Conservation (phyloP, 2,797 vertebrate genomes). For the Phrynocephalus guinanensis region DNA sequence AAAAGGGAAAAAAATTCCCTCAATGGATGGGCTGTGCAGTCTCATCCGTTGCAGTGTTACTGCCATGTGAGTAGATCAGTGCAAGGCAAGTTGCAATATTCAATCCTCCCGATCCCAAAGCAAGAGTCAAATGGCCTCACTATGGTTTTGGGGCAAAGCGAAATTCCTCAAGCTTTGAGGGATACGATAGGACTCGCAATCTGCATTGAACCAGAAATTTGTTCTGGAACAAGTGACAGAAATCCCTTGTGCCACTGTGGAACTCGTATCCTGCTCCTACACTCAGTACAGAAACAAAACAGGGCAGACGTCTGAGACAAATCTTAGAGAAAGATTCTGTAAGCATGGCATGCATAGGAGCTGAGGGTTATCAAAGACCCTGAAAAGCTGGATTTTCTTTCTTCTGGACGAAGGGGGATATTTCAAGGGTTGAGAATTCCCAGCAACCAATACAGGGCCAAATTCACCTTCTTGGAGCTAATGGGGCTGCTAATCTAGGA, state of each 20-base stretch:
- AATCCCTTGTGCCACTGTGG: background rate
- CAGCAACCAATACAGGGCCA: background rate
- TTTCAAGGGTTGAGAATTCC: background rate
- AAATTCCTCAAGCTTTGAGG: background rate
- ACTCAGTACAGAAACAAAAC: background rate
- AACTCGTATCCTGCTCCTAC: background rate
- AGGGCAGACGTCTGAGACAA: background rate
- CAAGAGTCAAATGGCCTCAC: background rate
- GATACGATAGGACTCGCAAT: background rate
- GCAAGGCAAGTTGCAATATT: background rate
- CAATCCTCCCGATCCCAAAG: background rate
- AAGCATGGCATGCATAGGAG: background rate
- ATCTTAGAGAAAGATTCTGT: background rate
- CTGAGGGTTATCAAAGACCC: too few relatives aligned
- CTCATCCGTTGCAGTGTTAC: background rate
- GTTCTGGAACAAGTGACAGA: background rate
- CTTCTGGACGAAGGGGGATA: background rate
- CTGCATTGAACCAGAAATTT: background rate
- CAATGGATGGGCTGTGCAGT: background rate
- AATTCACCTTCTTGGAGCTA: background rate
- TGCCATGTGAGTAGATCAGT: background rate
- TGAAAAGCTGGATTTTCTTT: background rate
- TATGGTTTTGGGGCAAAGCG: background rate
- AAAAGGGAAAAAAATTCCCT: background rate
- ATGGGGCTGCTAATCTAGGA: background rate